These are phyloP conservation scores for Ascidia mentula DNA, from an alignment of 23 tunicate species.

Conservation along the genomic window DNA sequence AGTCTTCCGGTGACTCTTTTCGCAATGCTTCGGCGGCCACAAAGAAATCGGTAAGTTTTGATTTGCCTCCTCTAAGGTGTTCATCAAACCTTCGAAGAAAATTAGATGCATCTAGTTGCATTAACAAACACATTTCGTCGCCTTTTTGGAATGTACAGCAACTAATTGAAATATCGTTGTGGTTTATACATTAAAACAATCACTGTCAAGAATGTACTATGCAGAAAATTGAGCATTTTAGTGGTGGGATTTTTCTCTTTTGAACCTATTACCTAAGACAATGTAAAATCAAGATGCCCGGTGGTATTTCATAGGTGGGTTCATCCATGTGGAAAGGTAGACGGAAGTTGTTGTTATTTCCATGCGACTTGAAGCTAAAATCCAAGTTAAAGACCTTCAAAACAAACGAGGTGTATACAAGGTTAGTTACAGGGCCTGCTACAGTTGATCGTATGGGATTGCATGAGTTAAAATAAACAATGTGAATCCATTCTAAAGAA, in stretches of 20 bases:
- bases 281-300: not conserved
- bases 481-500: too few species aligned
- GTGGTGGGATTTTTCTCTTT: too few species aligned
- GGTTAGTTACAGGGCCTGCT: too few species aligned
- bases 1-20: not conserved
- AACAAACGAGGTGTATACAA: not conserved
- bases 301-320: not conserved
- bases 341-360: not conserved
- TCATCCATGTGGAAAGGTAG: not conserved
- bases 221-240: too few species aligned
- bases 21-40: not conserved
- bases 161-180: too few species aligned
- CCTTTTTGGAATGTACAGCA: too few species aligned
- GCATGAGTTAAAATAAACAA: too few species aligned
- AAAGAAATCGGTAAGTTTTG: not conserved
- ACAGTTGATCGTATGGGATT: too few species aligned
- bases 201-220: too few species aligned
- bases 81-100: slow-evolving; percentile 3
- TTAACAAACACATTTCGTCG: too few species aligned
- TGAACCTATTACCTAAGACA: not conserved
- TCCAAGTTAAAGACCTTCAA: not conserved
- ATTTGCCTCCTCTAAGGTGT: not conserved
- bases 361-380: not conserved
- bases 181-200: too few species aligned
- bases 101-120: too few species aligned